phyloP scores from a whole-genome alignment of 2,888 invertebrate genomes.

The Mellilla xanthometata region DNA sequence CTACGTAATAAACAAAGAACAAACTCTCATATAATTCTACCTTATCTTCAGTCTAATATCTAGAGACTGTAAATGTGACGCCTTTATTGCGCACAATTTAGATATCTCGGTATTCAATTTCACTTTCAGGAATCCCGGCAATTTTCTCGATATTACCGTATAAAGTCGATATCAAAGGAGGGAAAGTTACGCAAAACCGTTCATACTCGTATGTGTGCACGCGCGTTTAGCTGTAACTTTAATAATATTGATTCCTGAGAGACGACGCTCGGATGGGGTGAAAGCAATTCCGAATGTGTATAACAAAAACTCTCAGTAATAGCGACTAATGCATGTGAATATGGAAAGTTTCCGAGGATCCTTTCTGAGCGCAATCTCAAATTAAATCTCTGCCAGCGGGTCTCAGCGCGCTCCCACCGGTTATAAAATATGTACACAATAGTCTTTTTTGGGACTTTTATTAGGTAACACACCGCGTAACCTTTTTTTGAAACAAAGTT shows the following conservation, averaged over 20 bases:
- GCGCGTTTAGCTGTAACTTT: constrained; percentile 33
- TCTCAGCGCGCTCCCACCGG: constrained; percentile 45
- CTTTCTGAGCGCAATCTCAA: constrained; percentile 70
- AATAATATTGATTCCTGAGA: constrained; percentile 42
- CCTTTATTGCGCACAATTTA: constrained; percentile 10
- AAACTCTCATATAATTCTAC: not conserved
- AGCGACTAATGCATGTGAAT: constrained; percentile 68
- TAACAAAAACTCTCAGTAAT: constrained; percentile 61
- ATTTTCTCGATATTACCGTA: constrained; percentile 28
- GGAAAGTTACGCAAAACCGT: constrained; percentile 24
- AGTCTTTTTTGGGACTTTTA: constrained; percentile 49
- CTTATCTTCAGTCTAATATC: constrained; percentile 2
- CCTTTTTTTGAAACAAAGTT: constrained; percentile 29
- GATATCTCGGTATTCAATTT: constrained; percentile 24
- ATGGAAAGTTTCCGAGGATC: constrained; percentile 66
- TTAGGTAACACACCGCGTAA: constrained; percentile 45
- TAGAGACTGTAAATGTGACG: constrained; percentile 9
- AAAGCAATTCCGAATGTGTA: constrained; percentile 46
- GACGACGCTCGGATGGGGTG: constrained; percentile 44
- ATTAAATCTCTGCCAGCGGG: constrained; percentile 68
- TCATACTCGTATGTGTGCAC: constrained; percentile 22
- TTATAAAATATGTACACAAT: constrained; percentile 57
- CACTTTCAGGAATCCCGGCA: constrained; percentile 21
- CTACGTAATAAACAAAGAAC: not conserved
- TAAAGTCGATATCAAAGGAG: constrained; percentile 28